Base-by-base conservation (phyloP, 2,113 vertebrate genomes). In the Microcebus tavaratra region DNA sequence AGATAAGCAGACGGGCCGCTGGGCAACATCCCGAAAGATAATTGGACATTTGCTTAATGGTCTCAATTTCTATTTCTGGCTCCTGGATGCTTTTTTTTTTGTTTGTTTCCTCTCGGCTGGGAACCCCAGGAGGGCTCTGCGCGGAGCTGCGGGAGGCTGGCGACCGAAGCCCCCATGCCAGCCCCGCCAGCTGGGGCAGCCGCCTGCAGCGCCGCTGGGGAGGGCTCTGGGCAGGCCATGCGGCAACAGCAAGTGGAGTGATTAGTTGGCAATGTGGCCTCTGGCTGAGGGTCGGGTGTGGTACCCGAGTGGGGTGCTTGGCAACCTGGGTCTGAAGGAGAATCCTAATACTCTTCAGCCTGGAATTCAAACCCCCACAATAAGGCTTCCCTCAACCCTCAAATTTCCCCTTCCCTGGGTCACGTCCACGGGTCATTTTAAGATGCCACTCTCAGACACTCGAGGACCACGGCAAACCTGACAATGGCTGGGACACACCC, bases 11-110 rank as follows among this genome's bases (percentile, higher is more conserved):
- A 78, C 8, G 10, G 45, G 21, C 39, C 55, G 31, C 67, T 36
- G 65, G 90, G 31, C 18, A 36, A 55, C 36, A 67, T 29, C 57
- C 42, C 4, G 0, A 63, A 81, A 90, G 11, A 87, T 50, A 67
- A 96, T 12, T 68, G 63, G 84, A 50, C 25, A 68, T 92, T 73
- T 87, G n/a, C 55, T 90, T 93, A 90, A 61, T 55, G 42, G 27
- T 70, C n/a, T 83, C 88, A 42, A 39, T 73, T 79, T 91, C 76
- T 93, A 83, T 95, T 93, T 87, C 53, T 88, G 23, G 68, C 29
- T 88, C 53, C 36, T 61, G 39, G 57, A 61, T 55, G 73, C 17
- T 81, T 85, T 42, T 13, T 39, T 39, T 42, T 1, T 42, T 42
- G 5, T 14, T 75, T 79, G 13, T 89, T 55, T 34, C 29, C 25